Evolutionary conservation across 2,888 invertebrate species (phyloP).

Genomic region (Zonitis immaculata): DNA sequence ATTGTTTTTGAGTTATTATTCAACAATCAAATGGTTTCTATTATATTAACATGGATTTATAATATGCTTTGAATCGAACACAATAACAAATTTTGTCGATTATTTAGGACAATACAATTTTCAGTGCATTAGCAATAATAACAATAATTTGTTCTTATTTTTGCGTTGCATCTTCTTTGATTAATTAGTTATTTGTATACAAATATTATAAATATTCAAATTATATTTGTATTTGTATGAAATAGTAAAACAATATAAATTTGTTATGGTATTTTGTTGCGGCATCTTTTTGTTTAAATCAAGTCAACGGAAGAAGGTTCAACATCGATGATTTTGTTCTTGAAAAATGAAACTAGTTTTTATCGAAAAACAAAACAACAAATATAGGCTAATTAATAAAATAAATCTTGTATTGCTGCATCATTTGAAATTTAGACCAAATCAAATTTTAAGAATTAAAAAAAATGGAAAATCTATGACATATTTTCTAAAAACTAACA

Average conservation of each 20-base stretch:
- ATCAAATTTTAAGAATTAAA: too few species aligned
- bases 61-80: slow-evolving; percentile 3
- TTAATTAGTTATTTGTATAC: too few species aligned
- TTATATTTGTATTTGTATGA: too few species aligned
- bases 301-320: not conserved
- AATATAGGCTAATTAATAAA: too few species aligned
- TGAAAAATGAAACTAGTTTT: not conserved
- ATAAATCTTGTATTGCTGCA: too few species aligned
- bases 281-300: not conserved
- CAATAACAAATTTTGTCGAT: slow-evolving; percentile 7
- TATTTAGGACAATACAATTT: slow-evolving; percentile 16
- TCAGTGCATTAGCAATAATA: slow-evolving; percentile 9
- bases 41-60: slow-evolving; percentile 3
- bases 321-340: not conserved
- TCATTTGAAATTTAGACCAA: too few species aligned
- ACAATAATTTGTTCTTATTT: not conserved
- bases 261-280: not conserved
- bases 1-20: not conserved
- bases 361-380: too few species aligned
- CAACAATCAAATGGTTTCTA: slow-evolving; percentile 5
- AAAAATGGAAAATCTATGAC: not conserved
- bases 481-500: not conserved
- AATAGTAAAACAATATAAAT: not conserved
- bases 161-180: too few species aligned
- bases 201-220: too few species aligned